A percentile compares a stretch with the other conserved stretches of the same genome.
These are phyloP conservation scores for Calypte anna DNA, from an alignment of 2,113 vertebrate genomes.

Conservation along the genomic window DNA sequence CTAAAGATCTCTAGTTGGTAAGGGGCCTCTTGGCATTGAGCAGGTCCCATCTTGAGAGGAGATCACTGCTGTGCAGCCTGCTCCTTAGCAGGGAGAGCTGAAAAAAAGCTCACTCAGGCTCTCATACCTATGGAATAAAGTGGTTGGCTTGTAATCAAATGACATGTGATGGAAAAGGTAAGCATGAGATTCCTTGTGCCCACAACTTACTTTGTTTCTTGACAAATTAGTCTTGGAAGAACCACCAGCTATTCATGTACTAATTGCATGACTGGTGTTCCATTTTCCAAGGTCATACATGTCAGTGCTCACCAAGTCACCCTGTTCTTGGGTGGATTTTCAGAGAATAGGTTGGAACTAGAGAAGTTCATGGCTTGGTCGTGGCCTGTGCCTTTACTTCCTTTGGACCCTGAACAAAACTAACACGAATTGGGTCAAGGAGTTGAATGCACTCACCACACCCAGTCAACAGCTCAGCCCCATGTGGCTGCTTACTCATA, in stretches of 20 bases:
- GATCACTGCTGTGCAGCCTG: not conserved
- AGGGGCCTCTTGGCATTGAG: not conserved
- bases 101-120: not conserved
- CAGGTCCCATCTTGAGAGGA: not conserved
- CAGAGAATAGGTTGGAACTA: not conserved
- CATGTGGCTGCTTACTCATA: accelerated
- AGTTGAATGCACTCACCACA: accelerated
- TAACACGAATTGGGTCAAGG: not conserved
- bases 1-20: not conserved
- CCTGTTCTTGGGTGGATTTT: not conserved
- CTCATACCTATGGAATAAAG: not conserved
- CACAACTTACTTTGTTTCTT: not conserved
- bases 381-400: not conserved
- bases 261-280: not conserved
- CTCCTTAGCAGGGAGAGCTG: not conserved
- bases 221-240: not conserved
- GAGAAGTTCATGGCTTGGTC: not conserved
- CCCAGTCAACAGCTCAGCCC: not conserved
- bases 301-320: not conserved
- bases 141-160: not conserved
- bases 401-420: not conserved
- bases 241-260: not conserved
- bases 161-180: not conserved
- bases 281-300: not conserved
- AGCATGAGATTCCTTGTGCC: not conserved